Evolutionary conservation across 2,113 vertebrate genomes (phyloP).

Genomic region (Eonycteris spelaea): DNA sequence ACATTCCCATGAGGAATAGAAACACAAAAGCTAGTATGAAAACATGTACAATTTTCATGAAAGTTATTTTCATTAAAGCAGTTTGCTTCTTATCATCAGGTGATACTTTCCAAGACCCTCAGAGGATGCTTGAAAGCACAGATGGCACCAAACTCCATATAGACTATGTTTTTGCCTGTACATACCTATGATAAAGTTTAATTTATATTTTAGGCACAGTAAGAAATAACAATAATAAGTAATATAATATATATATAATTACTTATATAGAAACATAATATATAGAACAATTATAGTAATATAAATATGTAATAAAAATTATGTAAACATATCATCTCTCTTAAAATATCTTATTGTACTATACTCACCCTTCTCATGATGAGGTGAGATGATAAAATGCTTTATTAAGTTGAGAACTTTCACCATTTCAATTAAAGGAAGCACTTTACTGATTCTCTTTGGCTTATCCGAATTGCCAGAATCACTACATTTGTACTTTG

Average conservation of each 20-base stretch:
- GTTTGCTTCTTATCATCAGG: not conserved
- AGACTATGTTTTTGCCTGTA: not conserved
- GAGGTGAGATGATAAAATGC: not conserved
- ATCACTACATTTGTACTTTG: not conserved
- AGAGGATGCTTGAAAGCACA: not conserved
- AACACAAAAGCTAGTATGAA: not conserved
- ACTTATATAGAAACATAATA: too few relatives aligned
- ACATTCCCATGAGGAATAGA: not conserved
- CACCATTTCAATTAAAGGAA: not conserved
- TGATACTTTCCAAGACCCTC: not conserved
- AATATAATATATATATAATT: not conserved
- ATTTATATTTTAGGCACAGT: not conserved
- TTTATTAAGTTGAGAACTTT: not conserved
- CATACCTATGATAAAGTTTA: not conserved
- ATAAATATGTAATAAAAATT: not conserved
- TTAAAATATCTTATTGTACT: not conserved
- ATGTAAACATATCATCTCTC: not conserved
- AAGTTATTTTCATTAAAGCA: not conserved
- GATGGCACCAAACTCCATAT: not conserved
- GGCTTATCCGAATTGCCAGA: not conserved
- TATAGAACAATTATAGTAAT: not conserved
- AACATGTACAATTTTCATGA: not conserved
- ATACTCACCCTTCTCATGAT: not conserved
- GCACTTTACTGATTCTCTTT: not conserved
- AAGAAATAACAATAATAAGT: not conserved